Conservation (phyloP, 2,797 vertebrate species). For the Hoplostethus atlanticus region DNA sequence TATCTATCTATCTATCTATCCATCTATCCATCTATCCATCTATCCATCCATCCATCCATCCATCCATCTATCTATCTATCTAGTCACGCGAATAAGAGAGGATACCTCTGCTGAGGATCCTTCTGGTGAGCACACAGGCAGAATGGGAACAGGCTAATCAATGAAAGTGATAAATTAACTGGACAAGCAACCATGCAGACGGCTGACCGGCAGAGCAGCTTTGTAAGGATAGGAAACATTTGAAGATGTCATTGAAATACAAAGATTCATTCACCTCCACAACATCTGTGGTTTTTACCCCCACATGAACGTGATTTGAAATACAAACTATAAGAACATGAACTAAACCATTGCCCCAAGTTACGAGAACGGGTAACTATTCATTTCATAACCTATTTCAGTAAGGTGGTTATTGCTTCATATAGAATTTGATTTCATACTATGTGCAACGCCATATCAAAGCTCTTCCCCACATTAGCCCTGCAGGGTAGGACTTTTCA, state of each 20-base stretch:
- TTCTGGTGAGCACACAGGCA: conserved; percentile 1
- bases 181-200: conserved; percentile 3
- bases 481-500: not conserved
- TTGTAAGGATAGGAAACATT: too few species aligned
- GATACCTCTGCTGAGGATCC: not conserved
- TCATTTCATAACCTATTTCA: not conserved
- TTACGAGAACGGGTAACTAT: not conserved
- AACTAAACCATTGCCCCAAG: too few species aligned
- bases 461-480: not conserved
- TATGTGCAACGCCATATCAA: not conserved
- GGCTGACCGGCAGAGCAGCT: not conserved
- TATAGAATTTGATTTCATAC: conserved; percentile 9
- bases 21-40: too few species aligned
- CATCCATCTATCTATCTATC: not conserved
- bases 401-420: not conserved
- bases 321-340: too few species aligned
- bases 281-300: too few species aligned
- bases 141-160: conserved; percentile 22
- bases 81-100: not conserved
- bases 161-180: conserved; percentile 23
- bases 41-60: too few species aligned
- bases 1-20: too few species aligned
- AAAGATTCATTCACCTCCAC: too few species aligned
- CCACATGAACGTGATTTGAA: too few species aligned
- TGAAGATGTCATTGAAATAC: too few species aligned